These are phyloP conservation scores for Cepaea nemoralis DNA, from an alignment of 1,140 invertebrate species.

Conservation along the genomic window DNA sequence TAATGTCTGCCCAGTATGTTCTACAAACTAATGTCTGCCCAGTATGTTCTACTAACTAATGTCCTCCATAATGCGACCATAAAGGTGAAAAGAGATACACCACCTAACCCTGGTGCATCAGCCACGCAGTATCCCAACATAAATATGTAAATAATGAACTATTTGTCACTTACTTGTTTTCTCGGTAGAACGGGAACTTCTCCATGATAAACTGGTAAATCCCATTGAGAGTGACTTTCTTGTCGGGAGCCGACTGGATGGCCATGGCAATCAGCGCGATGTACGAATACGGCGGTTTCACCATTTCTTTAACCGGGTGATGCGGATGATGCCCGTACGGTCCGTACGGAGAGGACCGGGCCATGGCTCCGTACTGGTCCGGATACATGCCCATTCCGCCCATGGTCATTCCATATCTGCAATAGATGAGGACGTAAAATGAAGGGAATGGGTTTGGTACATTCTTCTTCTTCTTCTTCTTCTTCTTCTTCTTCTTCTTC, in stretches of 20 bases:
- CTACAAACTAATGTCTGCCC: no score
- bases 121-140: no score
- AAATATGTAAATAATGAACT: no score
- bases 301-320: constrained; percentile 66
- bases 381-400: constrained; percentile 62
- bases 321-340: constrained; percentile 62
- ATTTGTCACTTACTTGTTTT: constrained; percentile 79
- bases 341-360: constrained; percentile 71
- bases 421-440: constrained; percentile 33
- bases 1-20: no score
- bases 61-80: no score
- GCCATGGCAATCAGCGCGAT: constrained; percentile 99
- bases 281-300: constrained; percentile 98
- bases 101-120: no score
- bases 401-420: constrained; percentile 57
- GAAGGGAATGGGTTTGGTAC: no score
- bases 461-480: no score
- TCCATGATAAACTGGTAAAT: constrained; percentile 99
- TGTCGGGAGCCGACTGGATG: constrained; percentile 93
- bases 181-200: constrained; percentile 95
- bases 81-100: no score
- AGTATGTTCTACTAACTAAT: no score
- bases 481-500: no score
- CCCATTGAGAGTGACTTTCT: constrained; percentile 95
- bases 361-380: constrained; percentile 64